Evolutionary conservation across 1,140 invertebrate genomes (phyloP), one percentile per base, ranked within the genome.

Genomic region (Drosophila repletoides): DNA sequence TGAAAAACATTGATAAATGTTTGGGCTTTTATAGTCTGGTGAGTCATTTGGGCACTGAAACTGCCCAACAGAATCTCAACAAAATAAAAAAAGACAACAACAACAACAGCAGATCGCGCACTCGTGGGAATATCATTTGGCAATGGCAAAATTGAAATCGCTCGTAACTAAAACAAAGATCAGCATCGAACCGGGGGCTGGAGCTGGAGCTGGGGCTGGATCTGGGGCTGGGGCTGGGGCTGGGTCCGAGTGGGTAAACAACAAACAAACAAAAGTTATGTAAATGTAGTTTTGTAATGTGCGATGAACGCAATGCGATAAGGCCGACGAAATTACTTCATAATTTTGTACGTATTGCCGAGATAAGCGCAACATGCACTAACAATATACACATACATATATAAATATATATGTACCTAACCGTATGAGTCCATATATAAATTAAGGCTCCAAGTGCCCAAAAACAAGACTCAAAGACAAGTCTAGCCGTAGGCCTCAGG

Each of bases 221-320:
- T 14, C 48, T 7, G 12, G 14, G 12, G 19, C 17, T 22, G 17
- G 53, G 28, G 3, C 40, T 28, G 28, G n/a, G 36, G 14, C 7
- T 9, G 9, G n/a, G 19, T 7, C 33, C 21, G 15, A n/a, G n/a
- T n/a, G n/a, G 17, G 21, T 38, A 49, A 48, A 56, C 59, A 70
- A 67, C 60, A 59, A 63, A 67, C 60, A 59, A 63, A 81, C 61
- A 76, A 81, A 74, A 84, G 72, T 86, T 84, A 84, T 84, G 80
- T 84, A 84, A 84, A 86, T 80, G 66, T 80, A 65, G 75, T 84
- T 84, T 84, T 84, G 80, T 84, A 84, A 84, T 84, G 80, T 86
- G 75, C 80, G 80, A 84, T 84, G 80, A 84, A 84, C 80, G 80
- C 80, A 86, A 72, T 74, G 80, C 80, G 80, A 84, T 84, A 84